A percentile compares a stretch with the other conserved stretches of the same genome.
phyloP scores from a whole-genome alignment of 2,113 vertebrate species.

The Plecturocebus donacophilus region DNA sequence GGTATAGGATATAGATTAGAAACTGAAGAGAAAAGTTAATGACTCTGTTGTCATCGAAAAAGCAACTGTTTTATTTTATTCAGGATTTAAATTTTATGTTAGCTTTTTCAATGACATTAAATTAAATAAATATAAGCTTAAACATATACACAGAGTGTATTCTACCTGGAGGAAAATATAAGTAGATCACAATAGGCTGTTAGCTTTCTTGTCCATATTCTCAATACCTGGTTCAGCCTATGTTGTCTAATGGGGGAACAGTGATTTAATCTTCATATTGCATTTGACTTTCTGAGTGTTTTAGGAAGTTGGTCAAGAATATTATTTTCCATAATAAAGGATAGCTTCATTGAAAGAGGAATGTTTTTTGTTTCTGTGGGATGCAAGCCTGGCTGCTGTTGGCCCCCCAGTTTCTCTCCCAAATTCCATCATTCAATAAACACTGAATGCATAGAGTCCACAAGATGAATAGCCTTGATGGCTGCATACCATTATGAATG shows the following conservation, averaged over 20 bases:
- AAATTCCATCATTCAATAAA: neutral
- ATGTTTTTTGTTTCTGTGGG: neutral
- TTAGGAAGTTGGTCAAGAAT: constrained; percentile 13
- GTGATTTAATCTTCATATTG: neutral
- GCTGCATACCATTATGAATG: neutral
- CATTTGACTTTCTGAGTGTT: neutral
- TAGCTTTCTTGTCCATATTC: neutral
- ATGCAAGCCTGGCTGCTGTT: neutral
- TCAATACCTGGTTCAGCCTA: neutral
- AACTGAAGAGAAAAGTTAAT: constrained; percentile 30
- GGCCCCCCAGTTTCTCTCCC: neutral
- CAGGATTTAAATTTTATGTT: constrained; percentile 31
- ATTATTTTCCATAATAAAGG: neutral
- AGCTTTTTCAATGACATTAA: constrained; percentile 1
- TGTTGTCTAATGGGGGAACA: neutral
- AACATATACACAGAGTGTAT: neutral
- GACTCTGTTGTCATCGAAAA: neutral
- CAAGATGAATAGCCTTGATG: neutral
- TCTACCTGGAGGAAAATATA: neutral
- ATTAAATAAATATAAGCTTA: constrained; percentile 42
- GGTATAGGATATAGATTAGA: neutral
- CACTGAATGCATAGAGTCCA: neutral
- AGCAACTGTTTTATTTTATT: constrained; percentile 39
- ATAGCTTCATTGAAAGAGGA: neutral
- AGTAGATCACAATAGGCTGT: neutral